A percentile compares a stretch with the other conserved stretches of the same genome.
phyloP scores from a whole-genome alignment of 2,888 invertebrate species.

The Nemoura dubitans region DNA sequence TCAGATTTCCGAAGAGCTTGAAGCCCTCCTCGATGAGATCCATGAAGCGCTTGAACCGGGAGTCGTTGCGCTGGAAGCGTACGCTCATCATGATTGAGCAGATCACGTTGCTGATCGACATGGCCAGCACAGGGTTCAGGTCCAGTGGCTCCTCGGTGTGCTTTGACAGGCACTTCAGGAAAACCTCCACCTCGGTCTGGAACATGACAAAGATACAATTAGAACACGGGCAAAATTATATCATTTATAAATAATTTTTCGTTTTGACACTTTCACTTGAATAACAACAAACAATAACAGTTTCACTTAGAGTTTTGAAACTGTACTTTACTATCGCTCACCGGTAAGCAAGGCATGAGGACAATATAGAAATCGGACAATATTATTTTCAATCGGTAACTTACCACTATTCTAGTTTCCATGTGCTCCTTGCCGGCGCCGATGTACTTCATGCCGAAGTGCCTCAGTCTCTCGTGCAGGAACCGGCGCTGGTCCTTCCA shows the following conservation, averaged over 20 bases:
- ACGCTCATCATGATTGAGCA: conserved; percentile 91
- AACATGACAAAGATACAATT: conserved; percentile 46
- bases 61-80: conserved; percentile 81
- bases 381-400: conserved; percentile 53
- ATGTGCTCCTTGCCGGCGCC: conserved; percentile 82
- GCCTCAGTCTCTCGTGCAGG: conserved; percentile 83
- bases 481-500: conserved; percentile 93
- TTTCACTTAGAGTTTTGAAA: neutral
- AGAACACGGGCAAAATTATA: conserved; percentile 17
- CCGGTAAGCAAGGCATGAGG: neutral
- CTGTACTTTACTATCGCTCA: neutral
- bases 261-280: conserved; percentile 30
- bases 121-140: conserved; percentile 78
- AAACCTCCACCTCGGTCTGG: conserved; percentile 79
- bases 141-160: conserved; percentile 76
- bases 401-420: conserved; percentile 86
- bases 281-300: conserved; percentile 32
- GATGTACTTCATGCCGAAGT: conserved; percentile 88
- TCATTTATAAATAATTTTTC: conserved; percentile 24
- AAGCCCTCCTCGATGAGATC: conserved; percentile 91
- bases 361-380: neutral
- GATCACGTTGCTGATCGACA: conserved; percentile 89
- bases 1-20: conserved; percentile 83
- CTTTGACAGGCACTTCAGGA: conserved; percentile 72
- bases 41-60: conserved; percentile 81